Conservation (phyloP, 2,113 vertebrate genomes). For the Orthonyx spaldingii region DNA sequence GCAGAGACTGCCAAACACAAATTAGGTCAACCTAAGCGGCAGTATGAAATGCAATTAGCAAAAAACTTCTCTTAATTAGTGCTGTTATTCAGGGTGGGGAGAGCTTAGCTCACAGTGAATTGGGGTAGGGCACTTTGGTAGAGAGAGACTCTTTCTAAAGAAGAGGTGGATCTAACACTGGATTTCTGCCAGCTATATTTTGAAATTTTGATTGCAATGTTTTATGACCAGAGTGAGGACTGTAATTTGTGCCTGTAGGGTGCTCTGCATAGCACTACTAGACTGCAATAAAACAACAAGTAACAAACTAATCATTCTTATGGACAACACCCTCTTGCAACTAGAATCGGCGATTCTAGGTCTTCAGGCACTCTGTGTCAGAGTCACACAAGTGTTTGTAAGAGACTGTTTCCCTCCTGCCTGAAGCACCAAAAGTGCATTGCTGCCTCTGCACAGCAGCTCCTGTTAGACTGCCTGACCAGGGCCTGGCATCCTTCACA, state of each 20-base stretch:
- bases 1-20: constrained; percentile 43
- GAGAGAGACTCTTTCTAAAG: not conserved
- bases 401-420: not conserved
- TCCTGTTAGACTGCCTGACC: not conserved
- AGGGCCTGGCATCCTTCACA: not conserved
- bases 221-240: not conserved
- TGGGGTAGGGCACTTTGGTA: not conserved
- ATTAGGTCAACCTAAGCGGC: constrained; percentile 64
- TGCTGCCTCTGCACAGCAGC: not conserved
- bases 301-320: not conserved
- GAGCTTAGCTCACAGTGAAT: constrained; percentile 35
- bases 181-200: constrained; percentile 1
- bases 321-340: not conserved
- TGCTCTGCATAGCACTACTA: not conserved
- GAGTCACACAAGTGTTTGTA: not conserved
- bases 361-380: not conserved
- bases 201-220: constrained; percentile 14
- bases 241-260: constrained; percentile 46
- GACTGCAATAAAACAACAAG: not conserved
- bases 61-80: constrained; percentile 54
- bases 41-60: constrained; percentile 53
- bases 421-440: not conserved
- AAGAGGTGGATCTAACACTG: not conserved
- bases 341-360: not conserved
- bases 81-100: constrained; percentile 43